A percentile compares a stretch with the other conserved stretches of the same genome.
Conservation (phyloP, 1,140 invertebrate genomes). For the Trissolcus basalis region DNA sequence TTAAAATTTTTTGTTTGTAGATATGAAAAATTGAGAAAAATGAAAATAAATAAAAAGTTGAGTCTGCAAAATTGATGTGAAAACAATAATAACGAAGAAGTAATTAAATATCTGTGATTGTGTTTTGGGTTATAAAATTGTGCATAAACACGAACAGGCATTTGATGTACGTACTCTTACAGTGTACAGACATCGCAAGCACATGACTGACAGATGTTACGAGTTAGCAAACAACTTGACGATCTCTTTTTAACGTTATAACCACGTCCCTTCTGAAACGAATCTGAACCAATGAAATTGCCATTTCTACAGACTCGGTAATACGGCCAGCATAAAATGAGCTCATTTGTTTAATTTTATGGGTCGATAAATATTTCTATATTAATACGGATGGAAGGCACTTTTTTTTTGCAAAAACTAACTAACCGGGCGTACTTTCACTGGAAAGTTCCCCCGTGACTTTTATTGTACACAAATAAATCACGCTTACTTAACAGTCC, state of each 20-base stretch:
- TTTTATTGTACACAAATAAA: conserved; percentile 57
- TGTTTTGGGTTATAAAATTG: conserved; percentile 39
- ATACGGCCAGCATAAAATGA: too few species aligned
- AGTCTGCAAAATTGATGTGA: too few species aligned
- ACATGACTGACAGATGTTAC: conserved; percentile 46
- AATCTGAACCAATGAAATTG: too few species aligned
- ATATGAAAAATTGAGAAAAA: too few species aligned
- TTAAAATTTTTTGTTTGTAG: too few species aligned
- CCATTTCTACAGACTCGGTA: too few species aligned
- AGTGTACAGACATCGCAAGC: conserved; percentile 36
- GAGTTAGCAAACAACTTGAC: conserved; percentile 13
- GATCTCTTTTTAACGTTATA: conserved; percentile 12
- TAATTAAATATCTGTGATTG: conserved; percentile 5
- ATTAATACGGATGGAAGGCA: neutral
- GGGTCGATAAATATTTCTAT: neutral
- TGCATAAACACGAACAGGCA: conserved; percentile 32
- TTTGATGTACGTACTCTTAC: too few species aligned
- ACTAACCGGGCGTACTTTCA: conserved; percentile 30
- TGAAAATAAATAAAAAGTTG: too few species aligned
- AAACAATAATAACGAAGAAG: too few species aligned
- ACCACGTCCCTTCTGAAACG: too few species aligned
- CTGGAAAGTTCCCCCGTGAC: conserved; percentile 50
- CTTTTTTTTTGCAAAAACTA: conserved; percentile 11
- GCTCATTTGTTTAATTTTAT: too few species aligned
- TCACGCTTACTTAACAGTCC: conserved; percentile 56